A percentile compares a stretch with the other conserved stretches of the same genome.
Evolutionary conservation across 2,888 invertebrate species (phyloP).

Genomic region (Scelioninae gen. 2): DNA sequence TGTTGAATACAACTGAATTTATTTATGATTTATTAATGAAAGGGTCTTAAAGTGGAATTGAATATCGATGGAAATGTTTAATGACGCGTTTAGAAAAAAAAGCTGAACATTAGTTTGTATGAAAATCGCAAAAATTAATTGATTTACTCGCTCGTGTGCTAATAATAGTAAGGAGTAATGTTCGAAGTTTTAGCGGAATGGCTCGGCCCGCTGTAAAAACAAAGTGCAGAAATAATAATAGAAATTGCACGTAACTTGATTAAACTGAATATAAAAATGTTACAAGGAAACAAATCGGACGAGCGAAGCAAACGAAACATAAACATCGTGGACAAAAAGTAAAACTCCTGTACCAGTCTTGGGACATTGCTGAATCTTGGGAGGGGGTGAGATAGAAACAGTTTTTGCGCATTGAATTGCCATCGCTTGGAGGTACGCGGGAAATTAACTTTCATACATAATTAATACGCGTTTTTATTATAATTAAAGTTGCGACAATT

Average conservation of each 20-base stretch:
- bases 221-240: slow-evolving; percentile 4
- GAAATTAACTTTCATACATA: slow-evolving; percentile 3
- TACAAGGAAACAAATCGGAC: background rate
- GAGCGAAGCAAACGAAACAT: slow-evolving; percentile 4
- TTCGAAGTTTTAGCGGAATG: too few relatives aligned
- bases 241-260: slow-evolving; percentile 4
- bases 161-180: too few relatives aligned
- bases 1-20: too few relatives aligned
- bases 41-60: too few relatives aligned
- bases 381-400: slow-evolving; percentile 5
- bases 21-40: too few relatives aligned
- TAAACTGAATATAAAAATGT: slow-evolving; percentile 3
- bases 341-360: background rate
- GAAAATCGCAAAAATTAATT: too few relatives aligned
- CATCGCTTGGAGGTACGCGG: slow-evolving; percentile 8
- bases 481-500: slow-evolving; percentile 1
- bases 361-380: background rate
- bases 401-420: slow-evolving; percentile 8
- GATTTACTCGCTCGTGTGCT: too few relatives aligned
- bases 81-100: too few relatives aligned
- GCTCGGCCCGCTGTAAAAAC: too few relatives aligned
- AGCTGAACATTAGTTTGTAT: too few relatives aligned
- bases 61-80: too few relatives aligned
- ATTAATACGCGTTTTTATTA: slow-evolving; percentile 6
- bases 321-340: slow-evolving; percentile 13